phyloP scores from a whole-genome alignment of 2,888 invertebrate species.

The Petrolisthes cinctipes region DNA sequence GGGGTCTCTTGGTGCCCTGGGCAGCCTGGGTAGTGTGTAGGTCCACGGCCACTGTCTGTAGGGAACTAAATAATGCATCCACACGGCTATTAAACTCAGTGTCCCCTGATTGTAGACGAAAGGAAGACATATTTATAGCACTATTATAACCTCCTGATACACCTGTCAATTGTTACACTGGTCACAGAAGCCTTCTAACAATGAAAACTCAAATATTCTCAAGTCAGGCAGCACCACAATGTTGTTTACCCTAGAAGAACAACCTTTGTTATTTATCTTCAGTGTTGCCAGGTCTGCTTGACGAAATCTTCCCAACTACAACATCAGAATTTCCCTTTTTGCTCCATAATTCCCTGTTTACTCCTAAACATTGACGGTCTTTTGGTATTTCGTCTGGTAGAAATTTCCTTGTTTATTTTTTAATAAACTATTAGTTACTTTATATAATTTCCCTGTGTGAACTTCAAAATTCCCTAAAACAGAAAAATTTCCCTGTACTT shows the following conservation, averaged over 20 bases:
- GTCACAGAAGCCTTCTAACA: background rate
- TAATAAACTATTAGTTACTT: too few relatives aligned
- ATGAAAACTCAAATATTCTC: background rate
- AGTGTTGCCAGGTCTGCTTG: too few relatives aligned
- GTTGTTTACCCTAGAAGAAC: background rate
- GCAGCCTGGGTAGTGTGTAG: constrained; percentile 3
- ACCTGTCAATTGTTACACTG: background rate
- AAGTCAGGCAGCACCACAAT: background rate
- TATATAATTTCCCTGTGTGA: too few relatives aligned
- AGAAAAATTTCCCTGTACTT: too few relatives aligned
- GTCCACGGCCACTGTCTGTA: constrained; percentile 43
- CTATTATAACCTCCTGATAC: background rate
- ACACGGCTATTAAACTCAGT: constrained; percentile 49
- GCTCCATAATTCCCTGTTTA: too few relatives aligned
- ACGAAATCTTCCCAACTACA: too few relatives aligned
- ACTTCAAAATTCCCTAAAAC: too few relatives aligned
- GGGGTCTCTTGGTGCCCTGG: constrained; percentile 5
- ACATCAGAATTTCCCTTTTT: too few relatives aligned
- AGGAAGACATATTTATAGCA: constrained; percentile 34
- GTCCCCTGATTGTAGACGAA: constrained; percentile 42
- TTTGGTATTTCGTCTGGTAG: too few relatives aligned
- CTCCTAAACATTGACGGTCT: too few relatives aligned
- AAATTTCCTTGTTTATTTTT: too few relatives aligned
- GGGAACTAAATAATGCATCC: constrained; percentile 47
- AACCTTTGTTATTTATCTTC: too few relatives aligned